Evolutionary conservation across 1,140 invertebrate genomes (phyloP), one percentile per base, ranked within the genome.

Genomic region (Heliconius hermathena): DNA sequence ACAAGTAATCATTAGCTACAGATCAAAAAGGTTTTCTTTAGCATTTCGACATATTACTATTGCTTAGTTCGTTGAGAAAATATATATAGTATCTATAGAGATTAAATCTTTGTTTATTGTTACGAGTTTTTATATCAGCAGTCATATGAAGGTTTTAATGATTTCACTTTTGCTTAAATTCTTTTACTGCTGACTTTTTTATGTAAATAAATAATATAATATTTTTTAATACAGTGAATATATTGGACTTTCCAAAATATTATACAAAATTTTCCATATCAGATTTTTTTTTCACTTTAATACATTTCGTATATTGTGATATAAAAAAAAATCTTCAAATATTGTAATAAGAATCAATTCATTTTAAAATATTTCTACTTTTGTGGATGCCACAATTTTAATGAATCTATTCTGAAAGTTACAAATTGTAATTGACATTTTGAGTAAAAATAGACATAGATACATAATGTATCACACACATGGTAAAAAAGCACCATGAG

Each of bases 21-120:
- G 85, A 91, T 91, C 88, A 87, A 85, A 82, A 85, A 87, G 84
- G 84, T 86, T 91, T 91, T 90, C 85, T 89, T 90, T 85, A 81
- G 81, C 80, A 87, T 93, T 93, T 93, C 88, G 87, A 88, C 89
- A 91, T 88, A 89, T 84, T 82, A 87, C 87, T 89, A 66, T 66
- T 66, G 60, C 85, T 88, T 84, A 72, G 71, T 78, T 81, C 73
- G 77, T 81, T 82, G 84, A 83, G 84, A 86, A 84, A 84, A 80
- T 52, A 75, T 82, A 86, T 82, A 66, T 85, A 82, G 74, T 86
- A 77, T 72, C 38, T 71, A 38, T 73, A 38, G 66, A 74, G 70
- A 78, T 77, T 26, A 74, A 72, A 76, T 77, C 82, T 77, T 78
- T 83, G 78, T 73, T 79, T 78, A 79, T 77, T 83, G 77, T 81